phyloP scores from a whole-genome alignment of 2,113 vertebrate genomes.

The Panthera leo region DNA sequence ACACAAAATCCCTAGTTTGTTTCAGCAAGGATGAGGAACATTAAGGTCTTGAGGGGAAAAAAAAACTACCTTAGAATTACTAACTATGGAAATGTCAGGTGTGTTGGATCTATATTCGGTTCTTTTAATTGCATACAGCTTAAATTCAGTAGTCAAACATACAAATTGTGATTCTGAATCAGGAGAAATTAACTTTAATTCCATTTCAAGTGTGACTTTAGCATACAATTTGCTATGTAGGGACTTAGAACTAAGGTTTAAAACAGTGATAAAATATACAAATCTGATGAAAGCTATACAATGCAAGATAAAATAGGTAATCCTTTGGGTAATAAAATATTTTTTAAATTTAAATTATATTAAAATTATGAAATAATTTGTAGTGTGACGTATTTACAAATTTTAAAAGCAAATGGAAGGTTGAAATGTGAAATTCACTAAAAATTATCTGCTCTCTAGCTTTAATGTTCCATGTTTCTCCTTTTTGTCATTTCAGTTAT shows the following conservation, averaged over 20 bases:
- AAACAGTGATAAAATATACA: not conserved
- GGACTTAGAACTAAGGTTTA: not conserved
- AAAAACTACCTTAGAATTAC: not conserved
- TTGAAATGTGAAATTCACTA: not conserved
- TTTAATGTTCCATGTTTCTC: not conserved
- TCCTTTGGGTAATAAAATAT: not conserved
- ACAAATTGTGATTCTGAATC: not conserved
- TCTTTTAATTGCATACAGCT: not conserved
- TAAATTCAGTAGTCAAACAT: not conserved
- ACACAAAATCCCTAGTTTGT: not conserved
- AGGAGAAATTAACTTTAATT: not conserved
- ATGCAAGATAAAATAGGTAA: not conserved
- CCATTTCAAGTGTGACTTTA: not conserved
- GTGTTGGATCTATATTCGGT: not conserved
- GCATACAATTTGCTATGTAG: not conserved
- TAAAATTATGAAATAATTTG: not conserved
- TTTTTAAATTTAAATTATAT: not conserved
- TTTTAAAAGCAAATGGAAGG: not conserved
- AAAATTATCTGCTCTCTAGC: not conserved
- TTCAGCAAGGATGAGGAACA: not conserved
- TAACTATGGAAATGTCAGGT: not conserved
- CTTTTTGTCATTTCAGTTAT: constrained; percentile 46
- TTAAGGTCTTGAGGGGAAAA: not conserved
- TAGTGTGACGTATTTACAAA: not conserved
- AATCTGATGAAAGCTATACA: not conserved